phyloP scores from a whole-genome alignment of 2,888 invertebrate genomes.

The Dicyrtoma fusca region DNA sequence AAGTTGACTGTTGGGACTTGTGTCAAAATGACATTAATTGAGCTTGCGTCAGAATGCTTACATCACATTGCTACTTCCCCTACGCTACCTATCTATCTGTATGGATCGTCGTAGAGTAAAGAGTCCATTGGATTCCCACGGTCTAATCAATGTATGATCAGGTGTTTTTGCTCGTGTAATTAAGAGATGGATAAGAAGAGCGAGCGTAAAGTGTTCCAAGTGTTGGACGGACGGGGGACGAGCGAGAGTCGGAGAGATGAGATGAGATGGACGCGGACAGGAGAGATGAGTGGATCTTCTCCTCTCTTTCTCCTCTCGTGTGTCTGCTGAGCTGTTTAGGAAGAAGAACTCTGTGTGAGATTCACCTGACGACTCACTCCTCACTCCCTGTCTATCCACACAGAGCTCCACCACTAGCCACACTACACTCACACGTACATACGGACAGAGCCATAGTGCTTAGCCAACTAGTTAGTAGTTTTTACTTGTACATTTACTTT shows the following conservation, averaged over 20 bases:
- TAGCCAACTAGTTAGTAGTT: too few relatives aligned
- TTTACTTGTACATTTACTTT: too few relatives aligned
- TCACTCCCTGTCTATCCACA: too few relatives aligned
- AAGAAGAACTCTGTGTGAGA: not conserved
- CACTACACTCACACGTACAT: constrained; percentile 1
- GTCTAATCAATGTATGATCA: constrained; percentile 46
- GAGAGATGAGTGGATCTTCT: not conserved
- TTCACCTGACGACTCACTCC: too few relatives aligned
- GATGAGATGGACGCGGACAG: not conserved
- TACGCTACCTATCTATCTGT: too few relatives aligned
- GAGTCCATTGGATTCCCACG: constrained; percentile 43
- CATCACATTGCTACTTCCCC: too few relatives aligned
- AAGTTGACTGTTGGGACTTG: too few relatives aligned
- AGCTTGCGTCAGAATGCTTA: too few relatives aligned
- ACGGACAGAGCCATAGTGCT: not conserved
- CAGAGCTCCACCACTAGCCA: too few relatives aligned
- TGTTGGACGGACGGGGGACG: not conserved
- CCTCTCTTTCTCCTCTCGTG: not conserved
- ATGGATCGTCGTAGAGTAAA: constrained; percentile 7
- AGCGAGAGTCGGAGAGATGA: not conserved
- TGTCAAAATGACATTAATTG: too few relatives aligned
- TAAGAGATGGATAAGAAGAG: constrained; percentile 46
- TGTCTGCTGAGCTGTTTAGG: not conserved
- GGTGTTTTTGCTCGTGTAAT: constrained; percentile 52
- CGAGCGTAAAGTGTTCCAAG: not conserved